phyloP scores from a whole-genome alignment of 1,140 invertebrate genomes.

The Pemphigus obesinymphae region DNA sequence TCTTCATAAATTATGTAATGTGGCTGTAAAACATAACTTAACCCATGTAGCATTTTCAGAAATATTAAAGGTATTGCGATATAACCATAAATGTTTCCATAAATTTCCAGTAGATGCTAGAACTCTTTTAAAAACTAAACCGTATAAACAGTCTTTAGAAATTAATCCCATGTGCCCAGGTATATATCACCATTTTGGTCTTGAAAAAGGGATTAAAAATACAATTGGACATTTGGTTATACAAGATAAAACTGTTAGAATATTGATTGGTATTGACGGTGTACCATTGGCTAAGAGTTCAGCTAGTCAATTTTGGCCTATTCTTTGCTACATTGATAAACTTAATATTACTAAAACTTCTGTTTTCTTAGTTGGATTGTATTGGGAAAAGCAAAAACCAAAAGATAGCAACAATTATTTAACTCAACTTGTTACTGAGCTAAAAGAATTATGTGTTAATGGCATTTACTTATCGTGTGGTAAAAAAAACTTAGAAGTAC shows the following conservation, averaged over 20 bases:
- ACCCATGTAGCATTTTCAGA: not conserved
- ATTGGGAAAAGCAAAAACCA: not conserved
- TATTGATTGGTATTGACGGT: not conserved
- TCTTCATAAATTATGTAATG: not conserved
- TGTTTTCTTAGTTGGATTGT: not conserved
- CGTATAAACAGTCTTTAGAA: not conserved
- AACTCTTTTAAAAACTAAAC: not conserved
- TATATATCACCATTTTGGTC: not conserved
- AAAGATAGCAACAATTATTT: not conserved
- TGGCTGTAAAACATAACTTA: not conserved
- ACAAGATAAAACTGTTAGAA: not conserved
- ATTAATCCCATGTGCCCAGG: not conserved
- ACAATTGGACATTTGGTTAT: not conserved
- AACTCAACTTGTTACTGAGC: not conserved
- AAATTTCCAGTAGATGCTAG: not conserved
- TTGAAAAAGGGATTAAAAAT: not conserved
- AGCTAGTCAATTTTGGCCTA: not conserved
- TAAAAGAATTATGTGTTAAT: not conserved
- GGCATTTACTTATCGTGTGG: not conserved
- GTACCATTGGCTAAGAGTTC: not conserved
- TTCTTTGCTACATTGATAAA: not conserved
- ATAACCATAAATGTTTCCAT: not conserved
- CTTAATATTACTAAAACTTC: not conserved
- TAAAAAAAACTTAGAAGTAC: not conserved
- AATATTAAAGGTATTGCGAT: not conserved